Base-by-base conservation (phyloP, 2,888 invertebrate species). In the Drosophila melanosoma region DNA sequence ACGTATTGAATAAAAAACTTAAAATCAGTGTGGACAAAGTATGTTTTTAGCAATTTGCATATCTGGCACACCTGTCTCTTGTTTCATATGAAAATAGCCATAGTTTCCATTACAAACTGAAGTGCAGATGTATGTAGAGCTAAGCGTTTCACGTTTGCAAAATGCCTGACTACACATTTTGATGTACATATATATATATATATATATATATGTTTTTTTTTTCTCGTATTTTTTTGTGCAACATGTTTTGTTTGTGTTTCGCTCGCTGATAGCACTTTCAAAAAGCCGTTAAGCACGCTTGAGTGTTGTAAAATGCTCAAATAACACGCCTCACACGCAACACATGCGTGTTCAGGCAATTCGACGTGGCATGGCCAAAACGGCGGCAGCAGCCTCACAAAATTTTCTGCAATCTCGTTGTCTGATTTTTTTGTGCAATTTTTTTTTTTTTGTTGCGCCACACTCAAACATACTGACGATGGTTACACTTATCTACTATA, bases 211-310 rank as follows among this genome's bases (percentile, higher is more conserved):
- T 23, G 23, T 23, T n/a, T 38, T 42, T 35, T 66, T 63, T 38
- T 57, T 17, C n/a, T 11, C 17, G n/a, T 65, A 32, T 54, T 63
- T 76, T 63, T 63, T 59, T 33, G 20, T 32, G 38, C 36, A 49
- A 49, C 15, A 33, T 60, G 51, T 54, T 66, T 63, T 64, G 52
- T 38, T 56, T 64, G 49, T 63, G 42, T 56, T 60, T 59, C 29
- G 35, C 52, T 59, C 32, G 26, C 67, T 73, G 86, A 86, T 82
- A 70, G 83, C 83, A 85, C 69, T 88, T 88, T 89, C 73, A 89
- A 85, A 89, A 89, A 73, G 84, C 85, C 89, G 88, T 89, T 87
- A 87, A 87, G 87, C 85, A 85, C 82, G 89, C 85, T 79, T 76
- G 83, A 83, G 89, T 88, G 89, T 81, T 87, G 84, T 89, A 84